phyloP scores from a whole-genome alignment of 2,888 invertebrate species.

The Mythimna impura region DNA sequence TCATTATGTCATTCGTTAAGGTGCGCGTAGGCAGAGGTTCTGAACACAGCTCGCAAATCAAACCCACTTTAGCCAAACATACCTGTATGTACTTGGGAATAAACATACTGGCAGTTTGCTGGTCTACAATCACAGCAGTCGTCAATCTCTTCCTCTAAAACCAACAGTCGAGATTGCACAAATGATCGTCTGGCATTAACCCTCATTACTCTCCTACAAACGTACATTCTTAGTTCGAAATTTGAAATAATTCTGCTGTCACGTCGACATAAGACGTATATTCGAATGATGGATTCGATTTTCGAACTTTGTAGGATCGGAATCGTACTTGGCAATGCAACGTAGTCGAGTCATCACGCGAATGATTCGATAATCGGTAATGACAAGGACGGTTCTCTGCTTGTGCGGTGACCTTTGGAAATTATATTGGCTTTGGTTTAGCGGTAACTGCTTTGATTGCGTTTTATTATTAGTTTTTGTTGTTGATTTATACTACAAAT shows the following conservation, averaged over 20 bases:
- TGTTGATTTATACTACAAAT: conserved; percentile 44
- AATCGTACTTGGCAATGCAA: conserved; percentile 72
- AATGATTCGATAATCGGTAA: conserved; percentile 83
- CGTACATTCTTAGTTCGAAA: conserved; percentile 63
- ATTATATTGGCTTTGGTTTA: conserved; percentile 68
- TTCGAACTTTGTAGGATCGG: conserved; percentile 71
- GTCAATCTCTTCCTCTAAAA: conserved; percentile 85
- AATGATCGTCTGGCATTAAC: conserved; percentile 85
- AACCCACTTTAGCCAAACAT: conserved; percentile 78
- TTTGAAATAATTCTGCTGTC: conserved; percentile 62
- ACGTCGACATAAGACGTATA: conserved; percentile 61
- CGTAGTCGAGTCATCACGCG: conserved; percentile 76
- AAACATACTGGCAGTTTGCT: conserved; percentile 76
- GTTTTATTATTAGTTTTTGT: conserved; percentile 65
- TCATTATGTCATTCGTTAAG: conserved; percentile 76
- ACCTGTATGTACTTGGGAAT: conserved; percentile 67
- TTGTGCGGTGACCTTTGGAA: conserved; percentile 79
- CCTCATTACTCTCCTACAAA: conserved; percentile 82
- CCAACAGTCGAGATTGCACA: conserved; percentile 87
- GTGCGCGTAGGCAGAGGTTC: conserved; percentile 74
- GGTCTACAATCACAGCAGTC: conserved; percentile 79
- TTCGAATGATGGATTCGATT: conserved; percentile 57
- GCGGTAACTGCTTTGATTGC: conserved; percentile 62
- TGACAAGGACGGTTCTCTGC: conserved; percentile 77
- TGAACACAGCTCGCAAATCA: conserved; percentile 79